A percentile compares a stretch with the other conserved stretches of the same genome.
These are phyloP conservation scores for Eupsilia transversa DNA, from an alignment of 2,888 invertebrate genomes.

Conservation along the genomic window DNA sequence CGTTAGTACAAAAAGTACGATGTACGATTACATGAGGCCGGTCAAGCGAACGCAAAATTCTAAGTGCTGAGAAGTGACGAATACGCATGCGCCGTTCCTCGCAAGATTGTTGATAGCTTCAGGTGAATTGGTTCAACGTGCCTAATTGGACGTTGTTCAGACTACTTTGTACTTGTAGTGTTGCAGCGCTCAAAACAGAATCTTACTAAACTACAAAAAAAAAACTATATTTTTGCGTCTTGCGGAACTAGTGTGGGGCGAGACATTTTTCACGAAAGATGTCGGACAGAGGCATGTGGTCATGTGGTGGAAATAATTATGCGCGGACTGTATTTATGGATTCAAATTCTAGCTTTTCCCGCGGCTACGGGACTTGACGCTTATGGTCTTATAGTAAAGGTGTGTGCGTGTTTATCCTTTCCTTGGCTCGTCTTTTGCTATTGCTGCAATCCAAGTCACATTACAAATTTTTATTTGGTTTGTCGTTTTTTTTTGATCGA, in stretches of 20 bases:
- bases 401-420: no score
- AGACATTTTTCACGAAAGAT: background rate
- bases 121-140: slow-evolving; percentile 78
- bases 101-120: slow-evolving; percentile 76
- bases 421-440: no score
- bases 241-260: background rate
- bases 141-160: slow-evolving; percentile 64
- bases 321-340: no score
- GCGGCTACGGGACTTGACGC: no score
- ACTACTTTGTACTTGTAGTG: slow-evolving; percentile 26
- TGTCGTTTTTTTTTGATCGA: no score
- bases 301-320: no score
- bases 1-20: slow-evolving; percentile 77
- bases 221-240: background rate
- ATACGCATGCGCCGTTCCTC: slow-evolving; percentile 91
- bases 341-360: no score
- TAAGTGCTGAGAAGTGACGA: slow-evolving; percentile 91
- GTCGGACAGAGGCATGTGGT: no score
- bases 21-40: slow-evolving; percentile 84
- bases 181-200: slow-evolving; percentile 23
- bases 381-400: no score
- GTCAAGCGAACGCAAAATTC: slow-evolving; percentile 82
- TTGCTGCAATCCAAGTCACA: no score
- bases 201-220: background rate
- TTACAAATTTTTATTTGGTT: no score